A percentile compares a stretch with the other conserved stretches of the same genome.
phyloP scores from a whole-genome alignment of 2,888 invertebrate genomes.

The Selenia dentaria region DNA sequence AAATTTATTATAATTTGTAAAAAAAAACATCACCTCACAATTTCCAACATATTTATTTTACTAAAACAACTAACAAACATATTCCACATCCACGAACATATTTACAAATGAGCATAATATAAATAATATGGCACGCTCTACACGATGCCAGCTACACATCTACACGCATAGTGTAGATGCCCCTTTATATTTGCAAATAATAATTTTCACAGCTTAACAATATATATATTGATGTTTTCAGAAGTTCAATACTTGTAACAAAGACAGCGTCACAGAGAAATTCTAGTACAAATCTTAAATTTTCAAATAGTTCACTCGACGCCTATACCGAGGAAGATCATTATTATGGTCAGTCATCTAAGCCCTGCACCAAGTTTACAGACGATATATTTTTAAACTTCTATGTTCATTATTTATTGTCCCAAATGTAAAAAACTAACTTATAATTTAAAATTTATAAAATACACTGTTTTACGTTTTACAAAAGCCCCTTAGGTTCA shows the following conservation, averaged over 20 bases:
- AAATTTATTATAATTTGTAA: too few relatives aligned
- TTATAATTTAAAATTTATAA: conserved; percentile 2
- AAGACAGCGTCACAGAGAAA: too few relatives aligned
- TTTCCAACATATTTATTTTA: conserved; percentile 21
- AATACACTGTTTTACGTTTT: neutral
- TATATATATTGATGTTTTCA: too few relatives aligned
- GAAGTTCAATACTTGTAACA: too few relatives aligned
- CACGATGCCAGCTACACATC: conserved; percentile 4
- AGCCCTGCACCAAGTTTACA: too few relatives aligned
- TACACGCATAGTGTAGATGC: neutral
- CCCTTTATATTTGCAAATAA: conserved; percentile 36
- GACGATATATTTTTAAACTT: too few relatives aligned
- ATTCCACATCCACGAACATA: conserved; percentile 7
- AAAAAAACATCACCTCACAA: conserved; percentile 8
- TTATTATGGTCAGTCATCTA: too few relatives aligned
- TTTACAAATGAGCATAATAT: conserved; percentile 32
- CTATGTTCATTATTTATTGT: conserved; percentile 32
- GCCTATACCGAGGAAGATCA: too few relatives aligned
- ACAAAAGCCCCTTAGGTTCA: too few relatives aligned
- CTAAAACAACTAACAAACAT: conserved; percentile 25
- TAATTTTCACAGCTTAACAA: too few relatives aligned
- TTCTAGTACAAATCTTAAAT: too few relatives aligned
- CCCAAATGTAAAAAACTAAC: conserved; percentile 17
- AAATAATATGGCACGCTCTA: conserved; percentile 19
- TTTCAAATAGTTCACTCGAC: too few relatives aligned